Evolutionary conservation across 1,140 invertebrate species (phyloP).

Genomic region (Ceratina calcarata): DNA sequence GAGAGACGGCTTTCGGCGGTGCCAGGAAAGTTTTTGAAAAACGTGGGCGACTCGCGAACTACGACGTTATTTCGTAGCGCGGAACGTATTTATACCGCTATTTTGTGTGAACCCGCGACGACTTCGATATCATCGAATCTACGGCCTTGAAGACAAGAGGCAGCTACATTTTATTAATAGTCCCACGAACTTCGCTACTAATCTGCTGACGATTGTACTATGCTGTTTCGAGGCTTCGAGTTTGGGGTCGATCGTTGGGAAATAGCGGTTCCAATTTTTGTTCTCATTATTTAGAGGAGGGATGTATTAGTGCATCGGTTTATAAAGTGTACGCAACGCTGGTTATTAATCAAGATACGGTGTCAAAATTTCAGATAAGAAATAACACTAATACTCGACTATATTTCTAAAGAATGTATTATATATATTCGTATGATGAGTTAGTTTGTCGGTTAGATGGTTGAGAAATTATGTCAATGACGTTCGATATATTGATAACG

Average conservation of each 20-base stretch:
- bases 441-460: too few relatives aligned
- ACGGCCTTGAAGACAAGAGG: conserved; percentile 65
- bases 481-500: not conserved
- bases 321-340: too few relatives aligned
- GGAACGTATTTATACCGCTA: conserved; percentile 62
- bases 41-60: conserved; percentile 50
- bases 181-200: conserved; percentile 50
- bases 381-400: too few relatives aligned
- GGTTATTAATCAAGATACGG: too few relatives aligned
- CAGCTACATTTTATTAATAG: conserved; percentile 67
- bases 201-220: conserved; percentile 12
- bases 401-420: too few relatives aligned
- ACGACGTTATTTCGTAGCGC: conserved; percentile 51
- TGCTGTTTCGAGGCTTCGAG: not conserved
- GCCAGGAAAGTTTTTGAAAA: conserved; percentile 12
- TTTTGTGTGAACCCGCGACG: conserved; percentile 49
- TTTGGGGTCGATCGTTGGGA: too few relatives aligned
- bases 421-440: too few relatives aligned
- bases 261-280: too few relatives aligned
- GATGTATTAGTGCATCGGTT: too few relatives aligned
- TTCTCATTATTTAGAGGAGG: too few relatives aligned
- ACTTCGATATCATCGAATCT: conserved; percentile 42
- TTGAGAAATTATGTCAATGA: conserved; percentile 10
- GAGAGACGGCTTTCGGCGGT: not conserved
- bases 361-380: too few relatives aligned